Evolutionary conservation across 1,140 invertebrate genomes (phyloP).

Genomic region (Achatina immaculata): DNA sequence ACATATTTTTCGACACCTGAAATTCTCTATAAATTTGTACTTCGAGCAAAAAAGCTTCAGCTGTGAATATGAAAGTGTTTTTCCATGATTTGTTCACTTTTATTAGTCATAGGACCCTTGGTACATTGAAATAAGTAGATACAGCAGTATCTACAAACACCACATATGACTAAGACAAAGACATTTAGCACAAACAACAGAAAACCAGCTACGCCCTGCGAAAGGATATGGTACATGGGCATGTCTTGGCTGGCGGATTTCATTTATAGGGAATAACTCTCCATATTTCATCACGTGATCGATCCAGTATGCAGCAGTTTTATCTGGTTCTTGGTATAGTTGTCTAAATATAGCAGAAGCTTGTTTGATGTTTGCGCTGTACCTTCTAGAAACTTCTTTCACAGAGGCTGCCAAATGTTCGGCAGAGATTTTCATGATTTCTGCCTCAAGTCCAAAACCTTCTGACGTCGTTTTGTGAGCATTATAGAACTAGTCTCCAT

Average conservation of each 20-base stretch:
- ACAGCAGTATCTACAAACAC: background rate
- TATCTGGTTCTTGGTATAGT: conserved; percentile 42
- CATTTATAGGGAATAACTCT: conserved; percentile 51
- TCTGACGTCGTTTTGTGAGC: conserved; percentile 34
- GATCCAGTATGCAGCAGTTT: conserved; percentile 52
- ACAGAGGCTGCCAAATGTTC: conserved; percentile 42
- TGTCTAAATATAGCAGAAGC: conserved; percentile 52
- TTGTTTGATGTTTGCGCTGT: conserved; percentile 45
- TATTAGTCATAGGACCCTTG: no score
- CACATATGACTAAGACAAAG: background rate
- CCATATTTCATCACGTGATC: conserved; percentile 59
- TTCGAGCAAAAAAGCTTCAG: no score
- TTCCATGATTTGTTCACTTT: no score
- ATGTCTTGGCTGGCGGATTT: conserved; percentile 42
- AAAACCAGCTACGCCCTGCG: conserved; percentile 43
- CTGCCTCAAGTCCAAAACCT: conserved; percentile 12
- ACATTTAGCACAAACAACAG: conserved; percentile 1
- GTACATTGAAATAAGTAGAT: no score
- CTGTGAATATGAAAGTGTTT: no score
- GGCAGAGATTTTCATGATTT: background rate
- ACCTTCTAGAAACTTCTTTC: conserved; percentile 42
- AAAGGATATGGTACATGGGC: conserved; percentile 48
- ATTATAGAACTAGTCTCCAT: conserved; percentile 78
- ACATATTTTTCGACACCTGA: no score
- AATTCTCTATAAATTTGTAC: no score